A percentile compares a stretch with the other conserved stretches of the same genome.
Evolutionary conservation across 2,113 vertebrate species (phyloP).

Genomic region (Nasalis larvatus): DNA sequence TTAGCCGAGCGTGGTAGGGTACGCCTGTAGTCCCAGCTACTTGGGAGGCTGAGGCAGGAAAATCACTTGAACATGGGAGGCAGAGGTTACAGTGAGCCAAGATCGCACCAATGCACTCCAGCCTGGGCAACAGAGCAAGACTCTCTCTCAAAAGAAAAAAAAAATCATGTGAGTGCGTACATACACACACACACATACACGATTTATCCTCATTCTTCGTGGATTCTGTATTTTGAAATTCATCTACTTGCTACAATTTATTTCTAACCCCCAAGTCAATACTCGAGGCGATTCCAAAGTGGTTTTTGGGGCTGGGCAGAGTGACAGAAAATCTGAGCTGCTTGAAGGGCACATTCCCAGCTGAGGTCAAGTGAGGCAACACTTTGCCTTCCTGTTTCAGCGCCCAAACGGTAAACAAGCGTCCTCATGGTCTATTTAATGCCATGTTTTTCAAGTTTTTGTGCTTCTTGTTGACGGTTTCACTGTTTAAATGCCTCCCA

Average conservation of each 20-base stretch:
- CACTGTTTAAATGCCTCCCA: no score
- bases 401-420: fast-evolving
- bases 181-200: no score
- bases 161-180: no score
- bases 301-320: neutral
- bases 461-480: neutral
- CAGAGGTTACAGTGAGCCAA: no score
- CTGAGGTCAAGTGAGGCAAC: fast-evolving
- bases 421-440: fast-evolving
- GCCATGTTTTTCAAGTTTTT: neutral
- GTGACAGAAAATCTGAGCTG: fast-evolving
- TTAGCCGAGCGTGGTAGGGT: no score
- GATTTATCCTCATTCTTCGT: fast-evolving
- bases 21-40: no score
- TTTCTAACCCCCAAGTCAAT: neutral
- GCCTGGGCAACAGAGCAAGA: no score
- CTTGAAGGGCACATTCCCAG: fast-evolving
- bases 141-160: no score
- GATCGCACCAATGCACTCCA: no score
- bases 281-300: fast-evolving
- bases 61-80: no score
- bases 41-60: no score
- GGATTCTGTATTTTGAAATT: neutral
- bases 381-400: fast-evolving
- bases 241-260: neutral